Base-by-base conservation (phyloP, 2,113 vertebrate genomes). In the Pyxicephalus adspersus region DNA sequence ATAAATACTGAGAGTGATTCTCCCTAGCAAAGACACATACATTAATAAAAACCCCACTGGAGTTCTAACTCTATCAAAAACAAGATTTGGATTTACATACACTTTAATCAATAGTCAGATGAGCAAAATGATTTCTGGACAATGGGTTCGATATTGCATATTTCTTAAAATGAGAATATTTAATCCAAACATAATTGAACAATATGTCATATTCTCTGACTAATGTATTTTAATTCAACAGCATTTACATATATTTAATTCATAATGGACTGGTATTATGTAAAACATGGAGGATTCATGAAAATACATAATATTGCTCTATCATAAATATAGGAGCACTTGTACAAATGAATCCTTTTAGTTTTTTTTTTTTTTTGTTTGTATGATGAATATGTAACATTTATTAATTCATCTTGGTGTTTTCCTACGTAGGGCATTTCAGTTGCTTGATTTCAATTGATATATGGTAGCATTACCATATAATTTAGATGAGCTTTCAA, bases 401-500 rank as follows among this genome's bases (percentile, higher is more conserved):
- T 66, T 91, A 92, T 91, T 91, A 93, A 90, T 89, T 74, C 85
- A 91, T 87, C 83, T 86, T 87, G 87, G 90, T 90, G 88, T 85
- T 89, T 89, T 87, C 83, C 83, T 88, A 83, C 79, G 89, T 89
- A 88, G 92, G 83, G 85, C 85, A 89, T 92, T 91, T 89, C 85
- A 84, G 87, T 74, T 84, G 60, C 64, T 61, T 0, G 13, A 45
- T 87, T 86, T 84, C 89, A 91, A 91, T 86, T 91, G 90, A 92
- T 89, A 87, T 89, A 92, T 92, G 90, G 88, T 77, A 86, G 82
- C 86, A 89, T 93, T 91, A 90, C 82, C 84, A 86, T 91, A 93
- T 91, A 89, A 92, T 93, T 92, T 90, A 86, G 83, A 88, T 92
- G 92, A 79, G 91, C 85, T 91, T 91, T 88, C 89, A 87, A 90